Conservation (phyloP, 1,140 invertebrate genomes). For the Drosophila sproati region DNA sequence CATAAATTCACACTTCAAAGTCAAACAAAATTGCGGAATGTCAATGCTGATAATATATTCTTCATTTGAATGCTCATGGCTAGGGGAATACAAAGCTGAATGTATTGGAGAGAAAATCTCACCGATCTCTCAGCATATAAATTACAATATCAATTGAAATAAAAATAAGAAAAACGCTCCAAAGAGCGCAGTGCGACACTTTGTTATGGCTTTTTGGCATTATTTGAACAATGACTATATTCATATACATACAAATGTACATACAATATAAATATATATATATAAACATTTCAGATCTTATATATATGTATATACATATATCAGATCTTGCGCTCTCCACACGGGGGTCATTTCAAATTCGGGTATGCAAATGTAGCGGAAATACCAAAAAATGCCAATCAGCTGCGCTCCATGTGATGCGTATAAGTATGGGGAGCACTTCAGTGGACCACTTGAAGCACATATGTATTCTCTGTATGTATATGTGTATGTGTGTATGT, state of each 20-base stretch:
- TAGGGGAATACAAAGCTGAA: constrained; percentile 2
- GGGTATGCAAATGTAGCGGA: constrained; percentile 79
- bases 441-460: background rate
- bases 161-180: background rate
- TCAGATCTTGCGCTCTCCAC: constrained; percentile 18
- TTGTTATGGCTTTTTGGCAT: constrained; percentile 31
- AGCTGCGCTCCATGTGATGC: constrained; percentile 32
- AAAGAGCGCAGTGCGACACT: background rate
- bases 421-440: background rate
- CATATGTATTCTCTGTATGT: constrained; percentile 6
- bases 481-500: constrained; percentile 4
- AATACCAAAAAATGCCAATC: constrained; percentile 61
- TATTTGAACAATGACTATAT: constrained; percentile 9
- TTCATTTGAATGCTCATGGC: background rate
- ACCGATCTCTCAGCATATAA: constrained; percentile 9
- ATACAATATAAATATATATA: background rate
- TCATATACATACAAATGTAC: background rate
- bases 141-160: constrained; percentile 47
- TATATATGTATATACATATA: constrained; percentile 2
- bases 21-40: constrained; percentile 6
- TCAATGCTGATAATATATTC: constrained; percentile 8
- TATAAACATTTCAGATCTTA: background rate
- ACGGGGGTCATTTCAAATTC: constrained; percentile 27
- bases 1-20: background rate
- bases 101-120: constrained; percentile 8